Evolutionary conservation across 2,797 vertebrate species (phyloP).

Genomic region (Channa striata): DNA sequence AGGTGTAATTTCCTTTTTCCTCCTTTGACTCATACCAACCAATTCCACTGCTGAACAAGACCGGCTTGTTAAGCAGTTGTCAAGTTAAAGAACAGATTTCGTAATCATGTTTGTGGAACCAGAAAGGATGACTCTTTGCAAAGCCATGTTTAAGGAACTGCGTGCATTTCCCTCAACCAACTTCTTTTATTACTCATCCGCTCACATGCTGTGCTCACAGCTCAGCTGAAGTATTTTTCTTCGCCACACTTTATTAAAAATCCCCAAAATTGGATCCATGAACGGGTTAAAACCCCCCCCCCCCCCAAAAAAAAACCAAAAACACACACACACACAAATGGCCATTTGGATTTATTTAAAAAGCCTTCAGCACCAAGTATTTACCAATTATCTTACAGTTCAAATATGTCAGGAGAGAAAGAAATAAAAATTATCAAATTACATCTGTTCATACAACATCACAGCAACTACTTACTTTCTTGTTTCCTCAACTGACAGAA

Average conservation of each 20-base stretch:
- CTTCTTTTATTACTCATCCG: not conserved
- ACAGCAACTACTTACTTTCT: not conserved
- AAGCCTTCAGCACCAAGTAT: not conserved
- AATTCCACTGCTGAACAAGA: constrained; percentile 43
- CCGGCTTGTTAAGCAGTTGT: constrained; percentile 24
- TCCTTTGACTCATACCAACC: constrained; percentile 56
- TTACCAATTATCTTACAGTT: not conserved
- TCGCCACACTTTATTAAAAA: too few species aligned
- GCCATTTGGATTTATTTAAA: constrained; percentile 48
- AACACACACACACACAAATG: not conserved
- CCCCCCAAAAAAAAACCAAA: not conserved
- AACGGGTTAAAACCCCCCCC: too few species aligned
- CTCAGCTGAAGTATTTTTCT: not conserved
- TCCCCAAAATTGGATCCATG: too few species aligned
- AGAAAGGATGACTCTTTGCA: constrained; percentile 6
- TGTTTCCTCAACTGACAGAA: not conserved
- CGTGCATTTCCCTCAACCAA: not conserved
- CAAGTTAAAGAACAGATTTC: constrained; percentile 31
- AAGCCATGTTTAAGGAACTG: not conserved
- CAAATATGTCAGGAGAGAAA: not conserved
- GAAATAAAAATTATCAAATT: not conserved
- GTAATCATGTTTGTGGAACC: constrained; percentile 1
- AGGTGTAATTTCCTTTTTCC: constrained; percentile 43
- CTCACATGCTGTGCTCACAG: too few species aligned
- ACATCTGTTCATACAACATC: not conserved